Percentiles rank a stretch among this genome's conserved stretches.
Conservation (phyloP, 2,888 invertebrate species). For the Adineta ricciae region DNA sequence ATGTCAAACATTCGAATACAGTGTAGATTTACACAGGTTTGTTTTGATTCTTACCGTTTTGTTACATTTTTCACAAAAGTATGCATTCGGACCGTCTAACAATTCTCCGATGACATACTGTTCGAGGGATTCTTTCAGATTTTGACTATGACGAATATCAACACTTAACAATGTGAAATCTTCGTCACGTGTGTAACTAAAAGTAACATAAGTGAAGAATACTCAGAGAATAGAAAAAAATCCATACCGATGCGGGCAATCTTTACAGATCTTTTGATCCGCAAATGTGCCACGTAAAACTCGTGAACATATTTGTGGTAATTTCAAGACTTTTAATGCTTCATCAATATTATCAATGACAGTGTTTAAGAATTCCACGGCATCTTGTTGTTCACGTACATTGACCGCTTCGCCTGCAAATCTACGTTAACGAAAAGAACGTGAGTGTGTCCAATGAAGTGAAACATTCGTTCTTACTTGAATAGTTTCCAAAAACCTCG, state of each 20-base stretch:
- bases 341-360: conserved; percentile 89
- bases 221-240: background rate
- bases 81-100: conserved; percentile 92
- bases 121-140: conserved; percentile 85
- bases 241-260: conserved; percentile 75
- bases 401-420: conserved; percentile 78
- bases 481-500: conserved; percentile 94
- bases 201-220: background rate
- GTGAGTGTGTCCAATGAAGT: too few relatives aligned
- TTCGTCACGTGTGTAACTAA: conserved; percentile 80
- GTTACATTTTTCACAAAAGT: conserved; percentile 95
- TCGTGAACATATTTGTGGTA: conserved; percentile 55
- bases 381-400: conserved; percentile 92
- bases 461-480: conserved; percentile 59
- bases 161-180: conserved; percentile 93
- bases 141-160: conserved; percentile 91
- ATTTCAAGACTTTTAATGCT: conserved; percentile 78
- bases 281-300: conserved; percentile 91
- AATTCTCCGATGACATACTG: conserved; percentile 94
- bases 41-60: conserved; percentile 59
- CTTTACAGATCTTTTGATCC: conserved; percentile 96
- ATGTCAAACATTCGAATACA: too few relatives aligned
- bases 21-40: too few relatives aligned
- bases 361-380: conserved; percentile 95
- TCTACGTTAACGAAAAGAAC: background rate